These are phyloP conservation scores for Lerista edwardsae DNA, from an alignment of 2,797 vertebrate genomes.

Conservation along the genomic window DNA sequence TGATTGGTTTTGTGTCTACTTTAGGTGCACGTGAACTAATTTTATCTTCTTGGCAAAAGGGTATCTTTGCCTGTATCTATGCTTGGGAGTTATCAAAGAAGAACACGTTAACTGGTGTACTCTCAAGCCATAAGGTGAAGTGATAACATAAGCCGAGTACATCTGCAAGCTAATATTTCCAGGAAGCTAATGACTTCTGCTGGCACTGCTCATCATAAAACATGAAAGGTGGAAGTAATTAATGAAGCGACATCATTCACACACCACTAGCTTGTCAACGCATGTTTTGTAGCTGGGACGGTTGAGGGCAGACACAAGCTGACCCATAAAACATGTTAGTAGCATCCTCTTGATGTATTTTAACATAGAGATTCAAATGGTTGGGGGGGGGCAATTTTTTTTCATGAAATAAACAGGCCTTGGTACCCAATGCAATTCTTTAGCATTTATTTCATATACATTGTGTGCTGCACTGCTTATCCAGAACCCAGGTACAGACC, in stretches of 20 bases:
- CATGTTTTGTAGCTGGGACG: background rate
- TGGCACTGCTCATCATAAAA: conserved; percentile 11
- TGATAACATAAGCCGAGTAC: background rate
- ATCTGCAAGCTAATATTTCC: conserved; percentile 4
- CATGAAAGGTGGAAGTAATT: conserved; percentile 30
- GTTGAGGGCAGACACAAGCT: background rate
- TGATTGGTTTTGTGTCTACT: background rate
- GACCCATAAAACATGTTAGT: conserved; percentile 2
- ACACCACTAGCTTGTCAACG: conserved; percentile 4
- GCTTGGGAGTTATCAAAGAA: background rate
- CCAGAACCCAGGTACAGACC: background rate
- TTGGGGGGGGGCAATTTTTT: background rate
- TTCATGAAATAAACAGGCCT: background rate
- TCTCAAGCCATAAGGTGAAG: background rate
- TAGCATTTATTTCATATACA: background rate
- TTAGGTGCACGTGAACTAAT: background rate
- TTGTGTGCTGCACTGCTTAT: background rate
- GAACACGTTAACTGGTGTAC: conserved; percentile 3
- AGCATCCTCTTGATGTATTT: background rate
- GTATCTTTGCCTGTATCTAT: background rate
- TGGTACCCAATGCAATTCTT: background rate
- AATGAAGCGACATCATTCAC: conserved; percentile 4
- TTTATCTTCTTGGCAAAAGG: background rate
- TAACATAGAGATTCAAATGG: background rate
- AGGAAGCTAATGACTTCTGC: background rate